Conservation (phyloP, 2,113 vertebrate species). For the Etheostoma spectabile region DNA sequence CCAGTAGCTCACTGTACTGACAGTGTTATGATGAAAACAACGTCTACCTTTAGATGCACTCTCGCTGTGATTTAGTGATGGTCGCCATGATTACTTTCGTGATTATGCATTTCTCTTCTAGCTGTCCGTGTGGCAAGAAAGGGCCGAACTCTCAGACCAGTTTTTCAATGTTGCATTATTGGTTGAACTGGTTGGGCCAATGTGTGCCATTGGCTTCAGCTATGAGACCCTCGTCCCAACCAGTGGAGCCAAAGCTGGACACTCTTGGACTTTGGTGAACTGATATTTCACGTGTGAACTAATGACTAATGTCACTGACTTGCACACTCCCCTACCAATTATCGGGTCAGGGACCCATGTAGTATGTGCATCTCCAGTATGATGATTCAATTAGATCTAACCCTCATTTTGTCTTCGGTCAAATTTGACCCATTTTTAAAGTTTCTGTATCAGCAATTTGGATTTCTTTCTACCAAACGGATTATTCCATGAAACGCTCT, state of each 20-base stretch:
- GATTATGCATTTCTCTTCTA: background rate
- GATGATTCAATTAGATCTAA: background rate
- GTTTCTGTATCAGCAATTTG: no score
- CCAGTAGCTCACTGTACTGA: background rate
- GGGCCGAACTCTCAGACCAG: background rate
- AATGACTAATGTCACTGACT: no score
- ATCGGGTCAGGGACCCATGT: background rate
- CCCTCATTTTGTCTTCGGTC: no score
- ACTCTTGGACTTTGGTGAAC: background rate
- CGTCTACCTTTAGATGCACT: background rate
- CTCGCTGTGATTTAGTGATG: background rate
- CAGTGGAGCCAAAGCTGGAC: background rate
- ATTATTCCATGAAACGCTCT: no score
- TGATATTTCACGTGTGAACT: no score
- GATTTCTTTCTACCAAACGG: no score
- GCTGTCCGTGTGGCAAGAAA: no score
- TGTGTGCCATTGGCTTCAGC: background rate
- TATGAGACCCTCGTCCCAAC: background rate
- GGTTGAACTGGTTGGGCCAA: background rate
- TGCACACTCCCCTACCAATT: background rate
- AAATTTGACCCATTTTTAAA: no score
- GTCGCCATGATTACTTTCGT: background rate
- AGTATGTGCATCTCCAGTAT: background rate
- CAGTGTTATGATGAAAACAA: slow-evolving; percentile 3
- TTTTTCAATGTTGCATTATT: no score